Percentiles rank a stretch among this genome's conserved stretches.
These are phyloP conservation scores for Lasioglossum albipes DNA, from an alignment of 1,140 invertebrate species.

Conservation along the genomic window DNA sequence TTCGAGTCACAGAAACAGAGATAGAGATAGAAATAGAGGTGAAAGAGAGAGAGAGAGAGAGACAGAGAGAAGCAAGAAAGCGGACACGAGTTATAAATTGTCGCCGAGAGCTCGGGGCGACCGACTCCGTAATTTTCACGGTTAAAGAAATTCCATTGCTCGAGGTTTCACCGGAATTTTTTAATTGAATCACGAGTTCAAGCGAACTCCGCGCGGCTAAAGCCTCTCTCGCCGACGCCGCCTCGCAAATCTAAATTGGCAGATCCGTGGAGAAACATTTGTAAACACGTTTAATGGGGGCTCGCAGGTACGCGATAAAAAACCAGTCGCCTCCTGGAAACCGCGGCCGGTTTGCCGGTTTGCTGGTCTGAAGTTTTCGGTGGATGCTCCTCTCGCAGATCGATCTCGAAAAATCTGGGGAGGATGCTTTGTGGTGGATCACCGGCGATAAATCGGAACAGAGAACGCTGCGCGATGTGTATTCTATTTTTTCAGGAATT, in stretches of 20 bases:
- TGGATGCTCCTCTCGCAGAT: neutral
- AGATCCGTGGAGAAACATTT: conserved; percentile 61
- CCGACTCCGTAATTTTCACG: conserved; percentile 24
- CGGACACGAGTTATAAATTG: conserved; percentile 6
- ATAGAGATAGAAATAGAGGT: too few species aligned
- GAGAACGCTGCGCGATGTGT: too few species aligned
- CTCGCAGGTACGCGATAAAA: conserved; percentile 25
- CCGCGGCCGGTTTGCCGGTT: conserved; percentile 5
- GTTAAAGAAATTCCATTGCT: conserved; percentile 1
- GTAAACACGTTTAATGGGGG: conserved; percentile 54
- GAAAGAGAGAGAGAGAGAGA: too few species aligned
- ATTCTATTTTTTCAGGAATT: too few species aligned
- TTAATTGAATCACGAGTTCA: conserved; percentile 68
- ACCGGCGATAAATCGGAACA: too few species aligned
- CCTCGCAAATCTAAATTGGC: conserved; percentile 52
- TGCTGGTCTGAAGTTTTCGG: neutral
- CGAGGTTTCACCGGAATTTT: conserved; percentile 29
- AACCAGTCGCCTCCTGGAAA: conserved; percentile 19
- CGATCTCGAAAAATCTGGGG: neutral
- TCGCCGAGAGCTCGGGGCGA: neutral
- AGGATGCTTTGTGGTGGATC: neutral
- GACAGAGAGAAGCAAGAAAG: neutral
- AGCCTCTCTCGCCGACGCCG: neutral
- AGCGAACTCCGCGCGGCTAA: conserved; percentile 60
- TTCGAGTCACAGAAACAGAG: neutral